Percentiles rank a stretch among this genome's conserved stretches.
phyloP scores from a whole-genome alignment of 2,797 vertebrate species.

The Graptemys geographica region DNA sequence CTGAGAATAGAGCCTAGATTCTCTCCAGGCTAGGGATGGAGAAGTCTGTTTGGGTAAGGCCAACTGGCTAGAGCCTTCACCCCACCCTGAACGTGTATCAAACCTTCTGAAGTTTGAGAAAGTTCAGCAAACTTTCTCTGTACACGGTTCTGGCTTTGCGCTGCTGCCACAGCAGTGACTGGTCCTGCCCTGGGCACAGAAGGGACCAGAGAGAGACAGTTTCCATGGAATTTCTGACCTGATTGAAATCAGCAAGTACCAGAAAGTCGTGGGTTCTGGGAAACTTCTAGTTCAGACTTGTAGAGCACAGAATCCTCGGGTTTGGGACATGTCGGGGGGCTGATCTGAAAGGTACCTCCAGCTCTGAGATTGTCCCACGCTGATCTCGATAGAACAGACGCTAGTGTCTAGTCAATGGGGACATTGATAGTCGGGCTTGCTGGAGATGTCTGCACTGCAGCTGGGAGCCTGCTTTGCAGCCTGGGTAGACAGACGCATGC shows the following conservation, averaged over 20 bases:
- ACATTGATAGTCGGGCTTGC: neutral
- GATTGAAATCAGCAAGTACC: too few species aligned
- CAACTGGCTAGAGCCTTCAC: neutral
- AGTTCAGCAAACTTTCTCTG: neutral
- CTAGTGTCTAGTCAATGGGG: neutral
- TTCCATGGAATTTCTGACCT: neutral
- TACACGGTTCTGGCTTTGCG: neutral
- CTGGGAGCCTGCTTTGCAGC: too few species aligned
- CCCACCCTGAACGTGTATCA: neutral
- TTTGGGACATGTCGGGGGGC: rapidly evolving
- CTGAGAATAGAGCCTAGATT: neutral
- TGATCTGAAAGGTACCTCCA: neutral
- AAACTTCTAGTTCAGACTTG: neutral
- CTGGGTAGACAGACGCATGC: too few species aligned
- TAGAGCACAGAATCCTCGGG: too few species aligned
- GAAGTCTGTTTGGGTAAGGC: neutral
- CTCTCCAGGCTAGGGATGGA: neutral
- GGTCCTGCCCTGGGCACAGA: too few species aligned
- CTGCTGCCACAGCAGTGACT: too few species aligned
- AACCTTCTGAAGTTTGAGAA: neutral
- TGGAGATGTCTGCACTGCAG: too few species aligned
- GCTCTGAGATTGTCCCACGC: neutral
- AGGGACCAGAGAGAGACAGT: neutral
- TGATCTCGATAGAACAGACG: neutral
- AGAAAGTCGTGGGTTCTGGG: neutral